These are phyloP conservation scores for Heliconius eleuchia DNA, from an alignment of 1,140 invertebrate genomes.

Conservation along the genomic window DNA sequence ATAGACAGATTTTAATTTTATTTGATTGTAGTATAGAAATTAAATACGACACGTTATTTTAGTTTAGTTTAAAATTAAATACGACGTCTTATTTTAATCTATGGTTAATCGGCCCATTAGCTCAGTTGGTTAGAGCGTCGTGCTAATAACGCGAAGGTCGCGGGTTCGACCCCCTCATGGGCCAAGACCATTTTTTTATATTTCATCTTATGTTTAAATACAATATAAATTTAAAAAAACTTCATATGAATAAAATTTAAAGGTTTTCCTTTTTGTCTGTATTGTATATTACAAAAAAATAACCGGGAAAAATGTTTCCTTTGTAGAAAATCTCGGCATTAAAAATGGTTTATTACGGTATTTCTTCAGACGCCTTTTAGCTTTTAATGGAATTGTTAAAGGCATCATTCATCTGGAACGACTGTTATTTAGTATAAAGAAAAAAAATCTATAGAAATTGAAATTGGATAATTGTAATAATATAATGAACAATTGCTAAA, in stretches of 20 bases:
- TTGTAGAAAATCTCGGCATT: neutral
- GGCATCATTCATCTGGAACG: conserved; percentile 16
- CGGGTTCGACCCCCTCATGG: conserved; percentile 44
- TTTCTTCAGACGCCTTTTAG: conserved; percentile 8
- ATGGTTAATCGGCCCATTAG: conserved; percentile 37
- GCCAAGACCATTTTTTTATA: conserved; percentile 19
- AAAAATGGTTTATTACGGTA: conserved; percentile 3
- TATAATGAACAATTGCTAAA: neutral
- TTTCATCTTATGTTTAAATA: no score
- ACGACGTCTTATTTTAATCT: no score
- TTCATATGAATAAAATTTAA: neutral
- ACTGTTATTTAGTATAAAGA: neutral
- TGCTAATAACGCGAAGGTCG: conserved; percentile 47
- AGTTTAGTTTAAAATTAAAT: no score
- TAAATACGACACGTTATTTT: no score
- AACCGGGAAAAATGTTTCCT: neutral
- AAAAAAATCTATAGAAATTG: neutral
- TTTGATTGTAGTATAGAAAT: no score
- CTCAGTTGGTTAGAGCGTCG: conserved; percentile 45
- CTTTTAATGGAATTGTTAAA: conserved; percentile 16
- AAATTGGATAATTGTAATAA: neutral
- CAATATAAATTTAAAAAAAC: no score
- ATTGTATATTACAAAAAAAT: neutral
- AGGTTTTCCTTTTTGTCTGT: neutral
- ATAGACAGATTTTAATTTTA: no score